Base-by-base conservation (phyloP, 2,888 invertebrate genomes). In the Athalia cordata region DNA sequence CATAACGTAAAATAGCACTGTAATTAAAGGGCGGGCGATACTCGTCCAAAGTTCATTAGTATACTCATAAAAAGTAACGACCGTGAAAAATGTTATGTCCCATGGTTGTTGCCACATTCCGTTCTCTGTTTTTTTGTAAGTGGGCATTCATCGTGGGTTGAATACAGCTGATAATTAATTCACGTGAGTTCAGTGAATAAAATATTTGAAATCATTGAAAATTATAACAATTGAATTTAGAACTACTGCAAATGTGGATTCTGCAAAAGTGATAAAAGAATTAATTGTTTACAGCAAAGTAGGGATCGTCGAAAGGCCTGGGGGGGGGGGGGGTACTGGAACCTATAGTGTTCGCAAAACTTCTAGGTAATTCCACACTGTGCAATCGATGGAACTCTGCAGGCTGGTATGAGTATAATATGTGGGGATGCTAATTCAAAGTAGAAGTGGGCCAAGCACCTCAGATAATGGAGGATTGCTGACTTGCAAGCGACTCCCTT, bases 391-490 rank as follows among this genome's bases (percentile, higher is more conserved):
- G 68, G 55, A 68, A 68, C 52, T 68, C 1, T 29, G 29, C 29
- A 29, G 29, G 29, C 29, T 68, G 50, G 50, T 55, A 55, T 29
- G 29, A 68, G 52, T 52, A 55, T 68, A 55, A 50, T 68, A 55
- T 68, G 52, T 68, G 68, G 11, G 77, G 68, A 77, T 77, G 67
- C 77, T 77, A 77, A 77, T 77, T 77, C 68, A 59, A 49, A 55
- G 66, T 57, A 57, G 47, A 77, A 77, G 77, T 77, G 57, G 77
- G 66, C 77, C 77, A 65, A 77, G 43, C 77, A 68, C 77, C 77
- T 77, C 57, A 65, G 66, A 77, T 77, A 77, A 77, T 77, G 77
- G 68, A 77, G 67, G 77, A 68, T 52, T 77, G 77, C 77, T 77
- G 59, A 77, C 77, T 77, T 15, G 45, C 64, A 55, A 47, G n/a